These are phyloP conservation scores for Callocephalon fimbriatum DNA, from an alignment of 2,113 vertebrate genomes.

Conservation along the genomic window DNA sequence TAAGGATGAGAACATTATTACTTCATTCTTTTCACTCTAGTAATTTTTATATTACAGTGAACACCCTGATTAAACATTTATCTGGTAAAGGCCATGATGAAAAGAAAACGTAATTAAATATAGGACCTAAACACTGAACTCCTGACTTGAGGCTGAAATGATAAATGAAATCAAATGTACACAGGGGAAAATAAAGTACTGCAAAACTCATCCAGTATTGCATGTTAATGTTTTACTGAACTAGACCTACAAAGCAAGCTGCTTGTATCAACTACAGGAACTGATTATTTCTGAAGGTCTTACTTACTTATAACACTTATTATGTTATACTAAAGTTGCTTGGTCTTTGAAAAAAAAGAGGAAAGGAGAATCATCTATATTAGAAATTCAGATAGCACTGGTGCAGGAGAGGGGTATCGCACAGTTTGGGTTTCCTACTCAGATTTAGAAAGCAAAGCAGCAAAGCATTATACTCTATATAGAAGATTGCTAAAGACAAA, in stretches of 20 bases:
- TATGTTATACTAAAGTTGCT: background rate
- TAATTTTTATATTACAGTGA: slow-evolving; percentile 24
- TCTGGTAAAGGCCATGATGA: background rate
- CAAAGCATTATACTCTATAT: background rate
- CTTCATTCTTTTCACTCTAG: slow-evolving; percentile 25
- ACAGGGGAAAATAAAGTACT: background rate
- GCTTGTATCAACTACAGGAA: background rate
- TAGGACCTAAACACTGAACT: slow-evolving; percentile 26
- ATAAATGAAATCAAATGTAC: slow-evolving; percentile 49
- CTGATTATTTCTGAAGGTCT: background rate
- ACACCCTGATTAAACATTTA: slow-evolving; percentile 9
- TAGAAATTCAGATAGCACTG: background rate
- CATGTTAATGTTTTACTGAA: slow-evolving; percentile 15
- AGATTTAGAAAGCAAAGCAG: background rate
- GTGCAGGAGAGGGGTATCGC: background rate
- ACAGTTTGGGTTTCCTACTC: background rate
- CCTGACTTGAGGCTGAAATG: slow-evolving; percentile 9
- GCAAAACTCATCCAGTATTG: background rate
- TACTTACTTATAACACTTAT: background rate
- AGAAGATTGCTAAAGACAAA: background rate
- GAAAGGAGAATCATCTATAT: background rate
- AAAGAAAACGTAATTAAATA: slow-evolving; percentile 16
- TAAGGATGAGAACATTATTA: background rate
- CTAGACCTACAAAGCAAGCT: background rate
- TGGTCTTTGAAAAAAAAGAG: background rate